Evolutionary conservation across 2,888 invertebrate species (phyloP).

Genomic region (Dromius quadrimaculatus): DNA sequence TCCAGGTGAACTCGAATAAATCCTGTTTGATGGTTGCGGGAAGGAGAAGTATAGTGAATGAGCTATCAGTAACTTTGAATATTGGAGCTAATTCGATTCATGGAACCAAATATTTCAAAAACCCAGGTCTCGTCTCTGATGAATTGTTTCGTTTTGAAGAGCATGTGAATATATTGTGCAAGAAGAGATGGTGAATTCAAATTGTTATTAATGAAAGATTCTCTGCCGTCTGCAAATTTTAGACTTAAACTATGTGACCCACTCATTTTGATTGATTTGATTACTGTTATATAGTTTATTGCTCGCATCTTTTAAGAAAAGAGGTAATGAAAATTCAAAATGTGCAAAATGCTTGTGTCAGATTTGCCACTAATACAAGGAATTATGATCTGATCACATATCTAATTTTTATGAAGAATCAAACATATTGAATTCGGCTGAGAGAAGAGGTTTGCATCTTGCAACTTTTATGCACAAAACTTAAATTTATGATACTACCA

Average conservation of each 20-base stretch:
- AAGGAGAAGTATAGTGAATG: background rate
- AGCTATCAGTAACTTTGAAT: background rate
- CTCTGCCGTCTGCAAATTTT: background rate
- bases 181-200: background rate
- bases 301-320: background rate
- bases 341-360: background rate
- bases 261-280: background rate
- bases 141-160: background rate
- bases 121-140: background rate
- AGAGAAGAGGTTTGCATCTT: background rate
- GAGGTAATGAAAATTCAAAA: background rate
- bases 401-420: background rate
- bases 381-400: background rate
- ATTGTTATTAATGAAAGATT: no score
- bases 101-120: background rate
- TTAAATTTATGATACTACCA: background rate
- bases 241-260: background rate
- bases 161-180: background rate
- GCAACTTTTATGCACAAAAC: background rate
- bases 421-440: background rate
- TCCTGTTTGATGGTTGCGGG: background rate
- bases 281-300: background rate
- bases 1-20: background rate
- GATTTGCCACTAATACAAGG: background rate
- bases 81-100: background rate